These are phyloP conservation scores for Eufriesea mexicana DNA, from an alignment of 1,140 invertebrate species.

Conservation along the genomic window DNA sequence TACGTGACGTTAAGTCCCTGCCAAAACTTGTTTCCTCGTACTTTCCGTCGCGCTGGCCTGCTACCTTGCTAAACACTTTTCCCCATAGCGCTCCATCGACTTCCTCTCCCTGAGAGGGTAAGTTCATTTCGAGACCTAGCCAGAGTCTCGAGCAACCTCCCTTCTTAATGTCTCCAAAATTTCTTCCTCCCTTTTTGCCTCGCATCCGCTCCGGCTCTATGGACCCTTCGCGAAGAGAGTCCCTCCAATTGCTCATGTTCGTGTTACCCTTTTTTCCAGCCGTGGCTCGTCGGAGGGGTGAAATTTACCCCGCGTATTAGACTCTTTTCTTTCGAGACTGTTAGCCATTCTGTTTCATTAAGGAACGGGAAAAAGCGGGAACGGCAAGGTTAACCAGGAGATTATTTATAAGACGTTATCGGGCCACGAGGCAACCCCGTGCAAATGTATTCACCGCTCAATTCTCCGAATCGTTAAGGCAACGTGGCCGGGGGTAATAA, in stretches of 20 bases:
- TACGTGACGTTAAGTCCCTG: constrained; percentile 40
- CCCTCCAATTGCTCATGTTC: background rate
- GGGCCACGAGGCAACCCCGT: too few relatives aligned
- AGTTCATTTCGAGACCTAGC: constrained; percentile 16
- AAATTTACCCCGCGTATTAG: background rate
- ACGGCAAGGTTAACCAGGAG: background rate
- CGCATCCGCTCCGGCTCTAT: background rate
- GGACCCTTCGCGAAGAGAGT: background rate
- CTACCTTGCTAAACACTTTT: constrained; percentile 42
- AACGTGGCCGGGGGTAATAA: background rate
- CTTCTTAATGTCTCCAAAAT: constrained; percentile 24
- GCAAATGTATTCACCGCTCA: too few relatives aligned
- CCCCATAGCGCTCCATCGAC: background rate
- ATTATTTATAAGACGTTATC: too few relatives aligned
- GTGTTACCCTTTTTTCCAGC: background rate
- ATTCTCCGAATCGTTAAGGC: background rate
- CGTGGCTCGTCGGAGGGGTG: background rate
- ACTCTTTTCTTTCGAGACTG: background rate
- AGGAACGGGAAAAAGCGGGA: background rate
- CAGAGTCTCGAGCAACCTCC: background rate
- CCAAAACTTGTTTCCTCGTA: constrained; percentile 49
- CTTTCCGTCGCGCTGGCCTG: background rate
- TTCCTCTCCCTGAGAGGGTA: background rate
- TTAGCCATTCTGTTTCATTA: background rate
- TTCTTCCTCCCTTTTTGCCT: background rate